phyloP scores from a whole-genome alignment of 2,888 invertebrate species.

The Cyaniris semiargus region DNA sequence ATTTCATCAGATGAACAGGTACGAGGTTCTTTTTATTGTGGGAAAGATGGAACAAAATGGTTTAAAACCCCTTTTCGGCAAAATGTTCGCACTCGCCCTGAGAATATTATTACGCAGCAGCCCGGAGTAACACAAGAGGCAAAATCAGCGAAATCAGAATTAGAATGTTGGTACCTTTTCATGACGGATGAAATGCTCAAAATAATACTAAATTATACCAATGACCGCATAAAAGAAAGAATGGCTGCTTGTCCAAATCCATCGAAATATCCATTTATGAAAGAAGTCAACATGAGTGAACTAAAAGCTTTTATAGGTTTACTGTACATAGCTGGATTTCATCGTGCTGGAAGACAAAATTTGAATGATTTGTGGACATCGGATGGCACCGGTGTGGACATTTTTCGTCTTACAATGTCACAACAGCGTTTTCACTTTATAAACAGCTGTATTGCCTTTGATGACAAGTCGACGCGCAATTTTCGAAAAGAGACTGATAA shows the following conservation, averaged over 20 bases:
- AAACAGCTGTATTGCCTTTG: slow-evolving; percentile 42
- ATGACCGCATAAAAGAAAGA: slow-evolving; percentile 13
- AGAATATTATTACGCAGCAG: slow-evolving; percentile 11
- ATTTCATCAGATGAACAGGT: not conserved
- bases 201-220: slow-evolving; percentile 15
- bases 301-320: slow-evolving; percentile 42
- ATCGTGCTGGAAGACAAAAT: slow-evolving; percentile 38
- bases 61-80: slow-evolving; percentile 12
- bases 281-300: slow-evolving; percentile 37
- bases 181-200: slow-evolving; percentile 10
- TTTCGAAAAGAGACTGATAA: slow-evolving; percentile 40
- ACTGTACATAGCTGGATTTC: slow-evolving; percentile 40
- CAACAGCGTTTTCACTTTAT: slow-evolving; percentile 42
- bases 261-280: slow-evolving; percentile 27
- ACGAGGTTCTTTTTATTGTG: not conserved
- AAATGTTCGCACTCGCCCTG: slow-evolving; percentile 10
- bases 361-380: slow-evolving; percentile 42
- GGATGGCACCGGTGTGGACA: slow-evolving; percentile 46
- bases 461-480: slow-evolving; percentile 41
- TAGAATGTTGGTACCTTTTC: slow-evolving; percentile 26
- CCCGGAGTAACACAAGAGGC: slow-evolving; percentile 7
- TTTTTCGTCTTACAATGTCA: slow-evolving; percentile 44
- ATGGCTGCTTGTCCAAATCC: not conserved
- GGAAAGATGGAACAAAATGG: slow-evolving; percentile 26
- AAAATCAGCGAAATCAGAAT: slow-evolving; percentile 5